Conservation (phyloP, 2,797 vertebrate genomes). For the Enteromius viviparus region DNA sequence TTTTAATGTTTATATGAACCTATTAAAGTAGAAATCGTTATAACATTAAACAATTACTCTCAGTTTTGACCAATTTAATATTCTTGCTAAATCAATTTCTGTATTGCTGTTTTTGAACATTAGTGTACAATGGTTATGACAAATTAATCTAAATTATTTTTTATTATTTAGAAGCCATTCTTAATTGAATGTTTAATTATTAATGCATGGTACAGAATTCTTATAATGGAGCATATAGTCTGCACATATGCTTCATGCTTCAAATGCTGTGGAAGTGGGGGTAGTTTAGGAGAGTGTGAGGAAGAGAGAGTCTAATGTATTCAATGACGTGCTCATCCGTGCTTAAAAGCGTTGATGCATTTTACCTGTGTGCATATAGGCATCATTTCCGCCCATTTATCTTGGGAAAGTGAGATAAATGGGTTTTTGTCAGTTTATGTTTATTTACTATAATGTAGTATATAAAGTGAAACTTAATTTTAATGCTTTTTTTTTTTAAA, state of each 20-base stretch:
- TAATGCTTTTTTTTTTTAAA: constrained; percentile 13
- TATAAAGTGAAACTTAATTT: constrained; percentile 25
- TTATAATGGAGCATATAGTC: not conserved
- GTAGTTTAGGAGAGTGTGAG: constrained; percentile 22
- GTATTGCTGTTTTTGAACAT: not conserved
- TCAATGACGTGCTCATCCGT: constrained; percentile 19
- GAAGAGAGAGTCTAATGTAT: constrained; percentile 25
- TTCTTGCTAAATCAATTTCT: not conserved
- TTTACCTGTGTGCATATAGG: constrained; percentile 25
- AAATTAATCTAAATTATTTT: not conserved
- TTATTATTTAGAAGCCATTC: not conserved
- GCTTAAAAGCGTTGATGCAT: constrained; percentile 32
- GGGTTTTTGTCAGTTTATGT: constrained; percentile 30
- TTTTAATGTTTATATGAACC: too few relatives aligned
- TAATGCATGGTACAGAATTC: not conserved
- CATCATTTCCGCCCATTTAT: constrained; percentile 52
- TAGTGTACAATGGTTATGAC: not conserved
- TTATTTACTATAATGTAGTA: constrained; percentile 8
- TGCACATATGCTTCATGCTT: constrained; percentile 50
- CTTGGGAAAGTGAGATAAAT: constrained; percentile 51
- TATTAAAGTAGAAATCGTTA: not conserved
- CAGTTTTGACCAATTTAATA: not conserved
- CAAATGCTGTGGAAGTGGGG: constrained; percentile 61
- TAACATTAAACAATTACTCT: not conserved
- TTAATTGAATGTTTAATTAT: not conserved